Conservation (phyloP, 2,888 invertebrate species). For the Eretmocerus hayati region DNA sequence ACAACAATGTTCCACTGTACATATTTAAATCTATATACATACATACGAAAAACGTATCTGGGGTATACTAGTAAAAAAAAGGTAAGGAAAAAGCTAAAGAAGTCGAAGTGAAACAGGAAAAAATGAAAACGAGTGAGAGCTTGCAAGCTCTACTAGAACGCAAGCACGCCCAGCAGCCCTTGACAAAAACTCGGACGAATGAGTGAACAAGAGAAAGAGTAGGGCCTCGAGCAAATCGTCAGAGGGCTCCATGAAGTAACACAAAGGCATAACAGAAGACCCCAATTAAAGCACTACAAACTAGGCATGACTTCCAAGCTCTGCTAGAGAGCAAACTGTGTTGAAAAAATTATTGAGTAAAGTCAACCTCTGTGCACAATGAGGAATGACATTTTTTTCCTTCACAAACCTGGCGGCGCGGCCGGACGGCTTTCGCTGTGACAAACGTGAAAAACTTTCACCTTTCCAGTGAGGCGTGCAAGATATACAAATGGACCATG, state of each 20-base stretch:
- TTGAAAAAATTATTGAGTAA: slow-evolving; percentile 10
- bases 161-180: not conserved
- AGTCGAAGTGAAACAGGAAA: not conserved
- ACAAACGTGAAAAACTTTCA: not conserved
- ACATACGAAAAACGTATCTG: no score
- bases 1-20: no score
- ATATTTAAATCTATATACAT: no score
- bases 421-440: not conserved
- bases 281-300: slow-evolving; percentile 10
- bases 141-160: not conserved
- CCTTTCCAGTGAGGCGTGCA: not conserved
- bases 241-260: not conserved
- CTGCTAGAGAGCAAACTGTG: not conserved
- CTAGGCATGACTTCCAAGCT: not conserved
- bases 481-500: no score
- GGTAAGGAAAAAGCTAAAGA: not conserved
- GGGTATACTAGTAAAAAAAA: not conserved
- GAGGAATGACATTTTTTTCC: not conserved
- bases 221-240: no score
- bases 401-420: not conserved
- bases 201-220: not conserved
- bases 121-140: not conserved
- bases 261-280: not conserved
- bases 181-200: not conserved
- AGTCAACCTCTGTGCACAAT: not conserved